These are phyloP conservation scores for Perizoma affinitatum DNA, from an alignment of 2,888 invertebrate species.

Conservation along the genomic window DNA sequence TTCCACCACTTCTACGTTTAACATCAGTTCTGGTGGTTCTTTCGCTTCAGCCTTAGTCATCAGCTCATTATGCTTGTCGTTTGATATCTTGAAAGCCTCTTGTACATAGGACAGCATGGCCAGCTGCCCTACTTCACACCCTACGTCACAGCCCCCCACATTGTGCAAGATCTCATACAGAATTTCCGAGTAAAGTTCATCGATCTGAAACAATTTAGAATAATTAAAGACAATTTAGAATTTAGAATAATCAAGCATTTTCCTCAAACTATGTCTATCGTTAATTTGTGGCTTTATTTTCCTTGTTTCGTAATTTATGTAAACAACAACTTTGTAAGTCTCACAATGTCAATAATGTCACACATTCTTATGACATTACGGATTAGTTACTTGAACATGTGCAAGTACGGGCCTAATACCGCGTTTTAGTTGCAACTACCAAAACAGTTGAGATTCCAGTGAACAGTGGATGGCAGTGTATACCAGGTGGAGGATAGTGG, in stretches of 20 bases:
- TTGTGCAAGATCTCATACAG: constrained; percentile 93
- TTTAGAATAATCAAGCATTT: constrained; percentile 1
- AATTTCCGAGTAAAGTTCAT: constrained; percentile 93
- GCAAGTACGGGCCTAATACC: not conserved
- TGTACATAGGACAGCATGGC: constrained; percentile 90
- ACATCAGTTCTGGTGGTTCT: constrained; percentile 92
- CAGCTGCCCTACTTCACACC: constrained; percentile 87
- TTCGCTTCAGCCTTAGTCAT: constrained; percentile 89
- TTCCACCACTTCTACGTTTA: constrained; percentile 94
- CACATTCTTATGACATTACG: not conserved
- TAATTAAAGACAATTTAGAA: not conserved
- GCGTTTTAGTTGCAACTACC: not conserved
- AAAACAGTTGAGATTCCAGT: no score
- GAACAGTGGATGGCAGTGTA: no score
- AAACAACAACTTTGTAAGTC: not conserved
- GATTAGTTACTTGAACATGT: not conserved
- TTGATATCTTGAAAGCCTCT: constrained; percentile 90
- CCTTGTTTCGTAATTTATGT: not conserved
- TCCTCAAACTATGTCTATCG: not conserved
- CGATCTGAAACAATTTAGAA: constrained; percentile 85
- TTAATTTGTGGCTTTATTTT: not conserved
- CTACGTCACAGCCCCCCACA: constrained; percentile 92
- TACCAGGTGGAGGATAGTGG: no score
- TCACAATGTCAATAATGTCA: not conserved
- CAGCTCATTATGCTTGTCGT: constrained; percentile 89